Evolutionary conservation across 2,113 vertebrate species (phyloP).

Genomic region (Seriola aureovittata): DNA sequence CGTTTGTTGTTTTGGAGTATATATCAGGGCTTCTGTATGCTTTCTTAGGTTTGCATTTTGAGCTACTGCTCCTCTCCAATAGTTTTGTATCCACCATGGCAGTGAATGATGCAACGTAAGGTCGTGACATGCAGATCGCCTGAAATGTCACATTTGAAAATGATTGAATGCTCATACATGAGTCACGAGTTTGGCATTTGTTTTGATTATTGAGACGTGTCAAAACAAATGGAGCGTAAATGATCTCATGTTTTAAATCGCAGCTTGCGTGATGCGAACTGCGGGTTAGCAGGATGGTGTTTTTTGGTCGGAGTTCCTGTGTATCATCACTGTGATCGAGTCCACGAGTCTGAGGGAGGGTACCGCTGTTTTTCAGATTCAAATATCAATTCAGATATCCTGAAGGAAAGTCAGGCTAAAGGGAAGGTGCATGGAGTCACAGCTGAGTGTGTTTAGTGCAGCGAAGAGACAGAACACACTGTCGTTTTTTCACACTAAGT

Average conservation of each 20-base stretch:
- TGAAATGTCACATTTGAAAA: background rate
- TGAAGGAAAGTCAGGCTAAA: too few relatives aligned
- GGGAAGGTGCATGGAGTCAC: background rate
- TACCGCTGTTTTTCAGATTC: background rate
- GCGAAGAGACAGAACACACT: too few relatives aligned
- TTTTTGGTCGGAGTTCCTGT: background rate
- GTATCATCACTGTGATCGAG: background rate
- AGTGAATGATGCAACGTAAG: background rate
- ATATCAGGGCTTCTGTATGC: too few relatives aligned
- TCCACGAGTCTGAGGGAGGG: background rate
- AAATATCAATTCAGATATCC: too few relatives aligned
- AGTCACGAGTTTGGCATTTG: constrained; percentile 1
- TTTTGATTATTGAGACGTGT: background rate
- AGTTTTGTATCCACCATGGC: background rate
- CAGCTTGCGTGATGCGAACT: background rate
- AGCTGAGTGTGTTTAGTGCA: too few relatives aligned
- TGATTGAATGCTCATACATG: too few relatives aligned
- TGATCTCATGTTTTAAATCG: background rate
- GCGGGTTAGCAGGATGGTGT: too few relatives aligned
- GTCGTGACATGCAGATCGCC: background rate
- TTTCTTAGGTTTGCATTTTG: background rate
- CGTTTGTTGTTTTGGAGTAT: too few relatives aligned
- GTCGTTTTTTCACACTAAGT: background rate
- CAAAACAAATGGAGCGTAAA: background rate
- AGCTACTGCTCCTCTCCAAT: background rate